Evolutionary conservation across 1,140 invertebrate genomes (phyloP).

Genomic region (Metopolophium dirhodum): DNA sequence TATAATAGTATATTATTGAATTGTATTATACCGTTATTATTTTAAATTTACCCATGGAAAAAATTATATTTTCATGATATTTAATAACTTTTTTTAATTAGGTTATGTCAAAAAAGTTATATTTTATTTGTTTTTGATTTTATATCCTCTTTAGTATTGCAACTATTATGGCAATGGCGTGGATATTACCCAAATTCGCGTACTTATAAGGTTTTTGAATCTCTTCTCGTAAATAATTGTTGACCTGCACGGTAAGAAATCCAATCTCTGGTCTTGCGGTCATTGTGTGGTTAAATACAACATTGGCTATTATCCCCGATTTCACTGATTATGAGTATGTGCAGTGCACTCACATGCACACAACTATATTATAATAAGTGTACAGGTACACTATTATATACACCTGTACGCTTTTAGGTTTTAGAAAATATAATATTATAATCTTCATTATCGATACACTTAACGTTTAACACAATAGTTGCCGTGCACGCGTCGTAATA

Average conservation of each 20-base stretch:
- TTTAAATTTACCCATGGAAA: no score
- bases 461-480: neutral
- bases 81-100: no score
- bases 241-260: neutral
- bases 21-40: no score
- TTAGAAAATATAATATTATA: neutral
- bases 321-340: neutral
- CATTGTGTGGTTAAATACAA: neutral
- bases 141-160: no score
- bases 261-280: neutral
- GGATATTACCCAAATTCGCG: neutral
- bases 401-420: neutral
- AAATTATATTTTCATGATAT: no score
- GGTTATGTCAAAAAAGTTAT: no score
- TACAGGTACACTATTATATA: neutral
- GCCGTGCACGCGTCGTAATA: neutral
- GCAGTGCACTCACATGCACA: no score
- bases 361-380: no score
- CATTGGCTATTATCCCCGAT: neutral
- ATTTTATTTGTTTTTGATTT: no score
- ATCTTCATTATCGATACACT: slow-evolving; percentile 36
- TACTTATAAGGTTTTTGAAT: neutral
- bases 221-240: neutral
- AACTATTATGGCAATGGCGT: no score
- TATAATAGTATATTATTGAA: no score